Conservation (phyloP, 2,888 invertebrate species). For the Arrhopalites spinosus region DNA sequence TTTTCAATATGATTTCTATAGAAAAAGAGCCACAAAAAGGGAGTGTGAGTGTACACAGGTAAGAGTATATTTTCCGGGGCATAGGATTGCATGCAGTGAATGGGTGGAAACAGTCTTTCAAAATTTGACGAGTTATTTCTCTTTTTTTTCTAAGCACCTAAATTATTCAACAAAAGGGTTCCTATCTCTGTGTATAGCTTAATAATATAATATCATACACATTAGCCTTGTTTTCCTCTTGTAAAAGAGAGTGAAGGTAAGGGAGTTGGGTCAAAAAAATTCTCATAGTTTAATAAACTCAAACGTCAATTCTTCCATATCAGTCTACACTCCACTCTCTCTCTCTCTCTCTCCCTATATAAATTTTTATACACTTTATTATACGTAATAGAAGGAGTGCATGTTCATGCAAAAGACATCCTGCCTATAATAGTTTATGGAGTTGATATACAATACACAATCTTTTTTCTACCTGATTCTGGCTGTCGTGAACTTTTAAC, state of each 20-base stretch:
- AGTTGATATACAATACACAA: no score
- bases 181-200: background rate
- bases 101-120: conserved; percentile 53
- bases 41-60: background rate
- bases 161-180: conserved; percentile 44
- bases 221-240: background rate
- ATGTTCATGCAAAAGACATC: no score
- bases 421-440: no score
- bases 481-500: no score
- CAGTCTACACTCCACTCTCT: no score
- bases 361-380: no score
- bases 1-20: background rate
- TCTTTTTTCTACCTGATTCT: no score
- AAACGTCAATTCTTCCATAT: no score
- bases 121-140: conserved; percentile 53
- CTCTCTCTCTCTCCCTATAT: no score
- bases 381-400: no score
- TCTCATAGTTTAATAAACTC: no score
- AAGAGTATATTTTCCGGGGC: conserved; percentile 30
- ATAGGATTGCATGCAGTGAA: conserved; percentile 46
- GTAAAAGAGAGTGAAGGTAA: background rate
- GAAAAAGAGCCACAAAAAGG: background rate
- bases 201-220: background rate
- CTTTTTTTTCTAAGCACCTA: conserved; percentile 41
- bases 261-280: no score